These are phyloP conservation scores for Platysteira castanea DNA, from an alignment of 2,113 vertebrate genomes.

Conservation along the genomic window DNA sequence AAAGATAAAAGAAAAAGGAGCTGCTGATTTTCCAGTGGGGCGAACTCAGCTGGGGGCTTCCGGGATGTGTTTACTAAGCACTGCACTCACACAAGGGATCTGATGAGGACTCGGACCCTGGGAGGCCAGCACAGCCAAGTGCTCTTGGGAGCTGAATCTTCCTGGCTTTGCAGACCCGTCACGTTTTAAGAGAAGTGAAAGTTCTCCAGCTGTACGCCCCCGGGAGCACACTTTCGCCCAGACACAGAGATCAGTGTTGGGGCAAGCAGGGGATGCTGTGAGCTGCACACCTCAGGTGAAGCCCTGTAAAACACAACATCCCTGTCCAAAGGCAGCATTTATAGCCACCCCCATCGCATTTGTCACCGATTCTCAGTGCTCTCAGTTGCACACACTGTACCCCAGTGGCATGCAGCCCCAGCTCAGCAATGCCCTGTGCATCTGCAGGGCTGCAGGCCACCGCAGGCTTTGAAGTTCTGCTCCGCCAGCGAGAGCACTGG, in stretches of 20 bases:
- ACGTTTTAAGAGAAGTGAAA: background rate
- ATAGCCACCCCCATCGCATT: background rate
- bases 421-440: background rate
- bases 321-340: background rate
- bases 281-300: background rate
- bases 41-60: background rate
- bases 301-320: background rate
- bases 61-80: background rate
- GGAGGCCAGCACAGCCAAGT: background rate
- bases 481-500: background rate
- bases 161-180: background rate
- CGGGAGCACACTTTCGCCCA: accelerated
- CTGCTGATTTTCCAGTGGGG: background rate
- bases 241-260: background rate
- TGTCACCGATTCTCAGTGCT: background rate
- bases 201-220: background rate
- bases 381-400: background rate
- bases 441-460: background rate
- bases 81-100: accelerated
- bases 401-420: background rate
- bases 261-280: accelerated
- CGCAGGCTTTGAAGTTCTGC: slow-evolving; percentile 47
- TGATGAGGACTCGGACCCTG: accelerated
- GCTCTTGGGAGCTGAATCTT: accelerated
- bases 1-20: background rate